Conservation (phyloP, 2,888 invertebrate species). For the Leptopilina syphax region DNA sequence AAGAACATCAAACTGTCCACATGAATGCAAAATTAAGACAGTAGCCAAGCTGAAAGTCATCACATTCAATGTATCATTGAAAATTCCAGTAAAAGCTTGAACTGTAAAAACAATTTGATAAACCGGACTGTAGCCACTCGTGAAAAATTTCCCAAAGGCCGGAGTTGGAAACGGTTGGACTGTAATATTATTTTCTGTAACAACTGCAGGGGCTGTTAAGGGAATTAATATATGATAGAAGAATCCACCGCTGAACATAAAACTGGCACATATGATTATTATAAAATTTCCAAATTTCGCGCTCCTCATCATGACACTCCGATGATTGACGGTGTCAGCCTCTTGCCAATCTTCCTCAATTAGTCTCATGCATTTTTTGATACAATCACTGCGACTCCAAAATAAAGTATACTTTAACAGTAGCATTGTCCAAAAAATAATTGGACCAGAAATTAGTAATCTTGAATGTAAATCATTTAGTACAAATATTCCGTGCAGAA, state of each 20-base stretch:
- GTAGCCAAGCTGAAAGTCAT: constrained; percentile 48
- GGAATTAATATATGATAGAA: constrained; percentile 45
- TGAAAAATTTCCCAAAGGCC: constrained; percentile 42
- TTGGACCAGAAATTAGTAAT: neutral
- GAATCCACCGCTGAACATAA: constrained; percentile 49
- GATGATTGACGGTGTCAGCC: neutral
- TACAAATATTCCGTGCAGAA: neutral
- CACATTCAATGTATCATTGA: constrained; percentile 48
- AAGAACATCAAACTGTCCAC: constrained; percentile 44
- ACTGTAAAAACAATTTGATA: constrained; percentile 46
- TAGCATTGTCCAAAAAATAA: constrained; percentile 4
- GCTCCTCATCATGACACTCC: constrained; percentile 42
- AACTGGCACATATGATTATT: constrained; percentile 45
- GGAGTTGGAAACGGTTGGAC: constrained; percentile 47
- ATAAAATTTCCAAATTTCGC: constrained; percentile 44
- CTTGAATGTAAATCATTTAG: neutral
- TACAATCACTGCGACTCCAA: constrained; percentile 9
- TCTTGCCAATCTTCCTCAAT: constrained; percentile 46
- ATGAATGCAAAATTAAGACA: constrained; percentile 44
- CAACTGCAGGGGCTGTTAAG: constrained; percentile 26
- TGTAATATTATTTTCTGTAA: constrained; percentile 16
- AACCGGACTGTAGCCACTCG: constrained; percentile 39
- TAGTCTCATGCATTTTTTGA: constrained; percentile 36
- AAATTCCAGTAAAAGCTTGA: constrained; percentile 43
- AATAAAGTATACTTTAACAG: neutral